Percentiles rank a stretch among this genome's conserved stretches.
Conservation (phyloP, 2,113 vertebrate species). For the Catharus minimus region DNA sequence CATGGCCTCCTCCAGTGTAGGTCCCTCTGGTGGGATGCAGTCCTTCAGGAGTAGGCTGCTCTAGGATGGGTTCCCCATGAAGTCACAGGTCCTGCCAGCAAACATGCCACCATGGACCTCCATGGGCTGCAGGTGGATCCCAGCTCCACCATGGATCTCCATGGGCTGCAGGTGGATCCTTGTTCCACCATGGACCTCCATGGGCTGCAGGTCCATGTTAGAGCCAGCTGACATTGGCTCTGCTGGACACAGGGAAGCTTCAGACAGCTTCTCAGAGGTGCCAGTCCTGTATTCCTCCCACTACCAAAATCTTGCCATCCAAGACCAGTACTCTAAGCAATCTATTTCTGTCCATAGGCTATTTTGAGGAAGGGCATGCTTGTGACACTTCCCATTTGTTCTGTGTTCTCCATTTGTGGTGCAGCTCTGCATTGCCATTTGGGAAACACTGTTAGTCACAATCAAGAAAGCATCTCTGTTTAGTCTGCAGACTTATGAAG, state of each 20-base stretch:
- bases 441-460: not conserved
- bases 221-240: not conserved
- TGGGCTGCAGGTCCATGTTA: too few relatives aligned
- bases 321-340: not conserved
- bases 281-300: not conserved
- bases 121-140: too few relatives aligned
- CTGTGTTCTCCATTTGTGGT: not conserved
- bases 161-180: too few relatives aligned
- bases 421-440: not conserved
- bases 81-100: not conserved
- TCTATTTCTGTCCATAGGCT: not conserved
- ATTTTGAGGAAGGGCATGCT: not conserved
- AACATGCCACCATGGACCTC: not conserved
- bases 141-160: too few relatives aligned
- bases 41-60: not conserved
- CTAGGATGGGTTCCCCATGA: not conserved
- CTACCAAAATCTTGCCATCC: not conserved
- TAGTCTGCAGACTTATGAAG: not conserved
- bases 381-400: not conserved
- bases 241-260: not conserved
- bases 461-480: not conserved
- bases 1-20: not conserved
- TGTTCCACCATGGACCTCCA: not conserved
- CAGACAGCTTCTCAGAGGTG: not conserved
- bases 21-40: accelerated